Evolutionary conservation across 2,113 vertebrate genomes (phyloP), one percentile per base, ranked within the genome.

Genomic region (Sphaerodactylus townsendi): DNA sequence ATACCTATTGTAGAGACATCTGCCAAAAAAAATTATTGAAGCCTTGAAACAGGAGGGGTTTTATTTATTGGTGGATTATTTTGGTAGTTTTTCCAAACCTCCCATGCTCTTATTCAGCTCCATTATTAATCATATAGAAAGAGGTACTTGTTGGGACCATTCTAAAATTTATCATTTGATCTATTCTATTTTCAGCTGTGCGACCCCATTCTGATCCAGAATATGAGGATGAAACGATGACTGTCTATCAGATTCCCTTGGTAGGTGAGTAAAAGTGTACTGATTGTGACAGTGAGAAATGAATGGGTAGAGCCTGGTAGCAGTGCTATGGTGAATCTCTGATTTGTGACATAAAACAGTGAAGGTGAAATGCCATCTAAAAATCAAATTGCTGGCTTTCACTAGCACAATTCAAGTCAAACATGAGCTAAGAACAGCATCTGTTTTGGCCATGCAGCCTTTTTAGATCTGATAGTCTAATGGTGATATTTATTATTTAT

Each of bases 221-320:
- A 28, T 97, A 97, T 72, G 94, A 92, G 80, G 97, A 97, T 0
- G 96, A 97, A 80, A 97, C 97, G 0, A 97, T 97, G 97, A 95
- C 96, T 0, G 97, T 99, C 59, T 39, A 84, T 76, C 98, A 99
- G 21, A 92, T 99, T 46, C 98, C 98, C 3, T 92, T 99, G 50
- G 92, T 97, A 83, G 96, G 99, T 99, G 92, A 97, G 97, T 95
- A 6, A 0, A 0, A 15, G 56, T 15, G 19, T 53, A 50, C 9
- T 23, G 2, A 1, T 41, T 44, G 59, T 81, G 77, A 33, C 9
- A 41, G 64, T n/a, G n/a, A n/a, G n/a, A n/a, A n/a, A n/a, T n/a
- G 44, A 44, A 44, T n/a, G 13, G 56, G 37, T 15, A 19, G 0
- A 5, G 39, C 44, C 44, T 44, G 44, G 10, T 75, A 28, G 35